These are phyloP conservation scores for Andrena flavipes DNA, from an alignment of 2,888 invertebrate genomes.

Conservation along the genomic window DNA sequence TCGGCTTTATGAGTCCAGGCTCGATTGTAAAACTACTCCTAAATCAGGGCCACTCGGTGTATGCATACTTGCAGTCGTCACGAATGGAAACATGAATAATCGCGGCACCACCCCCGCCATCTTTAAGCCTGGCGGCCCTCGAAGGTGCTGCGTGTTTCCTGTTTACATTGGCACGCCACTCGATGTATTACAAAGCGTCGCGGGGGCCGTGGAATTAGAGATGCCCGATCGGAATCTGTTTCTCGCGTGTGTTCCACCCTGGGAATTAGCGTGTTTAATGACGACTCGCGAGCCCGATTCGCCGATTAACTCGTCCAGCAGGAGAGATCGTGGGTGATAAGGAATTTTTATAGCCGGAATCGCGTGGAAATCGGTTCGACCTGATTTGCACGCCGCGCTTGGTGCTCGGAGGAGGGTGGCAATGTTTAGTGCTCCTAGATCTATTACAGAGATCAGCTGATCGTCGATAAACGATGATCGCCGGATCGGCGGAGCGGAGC, in stretches of 20 bases:
- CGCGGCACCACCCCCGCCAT: not conserved
- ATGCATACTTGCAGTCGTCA: slow-evolving; percentile 35
- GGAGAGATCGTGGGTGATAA: not conserved
- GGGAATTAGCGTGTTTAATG: not conserved
- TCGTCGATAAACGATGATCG: slow-evolving; percentile 42
- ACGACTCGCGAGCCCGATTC: slow-evolving; percentile 6
- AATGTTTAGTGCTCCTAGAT: no score
- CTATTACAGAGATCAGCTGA: no score
- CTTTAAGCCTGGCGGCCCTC: not conserved
- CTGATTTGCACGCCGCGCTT: not conserved
- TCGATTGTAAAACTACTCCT: slow-evolving; percentile 60
- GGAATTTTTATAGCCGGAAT: slow-evolving; percentile 2
- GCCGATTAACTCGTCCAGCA: slow-evolving; percentile 22
- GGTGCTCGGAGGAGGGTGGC: no score
- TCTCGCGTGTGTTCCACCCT: not conserved
- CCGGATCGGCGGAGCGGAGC: not conserved
- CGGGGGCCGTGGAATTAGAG: not conserved
- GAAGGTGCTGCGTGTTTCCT: slow-evolving; percentile 10
- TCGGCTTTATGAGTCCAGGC: slow-evolving; percentile 53
- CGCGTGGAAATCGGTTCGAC: slow-evolving; percentile 17
- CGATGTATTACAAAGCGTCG: not conserved
- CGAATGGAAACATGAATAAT: slow-evolving; percentile 66
- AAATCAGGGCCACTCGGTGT: slow-evolving; percentile 53
- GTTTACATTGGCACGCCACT: slow-evolving; percentile 14
- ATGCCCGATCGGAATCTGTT: slow-evolving; percentile 15